Evolutionary conservation across 2,888 invertebrate species (phyloP), one percentile per base, ranked within the genome.

Genomic region (Microplitis manilae): DNA sequence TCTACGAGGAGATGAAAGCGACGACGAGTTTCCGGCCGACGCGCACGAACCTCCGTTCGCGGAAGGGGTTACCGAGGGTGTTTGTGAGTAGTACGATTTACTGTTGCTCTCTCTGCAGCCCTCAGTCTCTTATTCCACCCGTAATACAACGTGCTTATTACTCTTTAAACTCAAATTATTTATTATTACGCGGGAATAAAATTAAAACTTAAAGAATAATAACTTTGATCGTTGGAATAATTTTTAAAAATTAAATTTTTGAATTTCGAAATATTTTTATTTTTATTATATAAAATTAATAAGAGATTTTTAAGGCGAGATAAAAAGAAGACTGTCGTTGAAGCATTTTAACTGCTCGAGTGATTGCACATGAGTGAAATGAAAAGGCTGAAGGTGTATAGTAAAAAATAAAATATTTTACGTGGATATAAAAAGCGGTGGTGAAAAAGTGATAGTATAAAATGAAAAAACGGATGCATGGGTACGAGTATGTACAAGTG

Each of bases 1-100:
- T 50, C 50, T 50, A 8, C 50, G 50, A 50, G 65, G 77, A 79
- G 77, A 80, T 76, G 79, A 15, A 65, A 67, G 73, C 59, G 4
- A 50, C 15, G 73, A 73, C 15, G 73, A 73, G 73, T 73, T 65
- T 59, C 73, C 67, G 59, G 30, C 38, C 59, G 59, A 65, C 67
- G 73, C 73, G 67, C 67, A 38, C 30, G 15, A 40, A 65, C 38
- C 38, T 20, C 13, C 13, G 7, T 30, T 9, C 1, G 67, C 41
- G 62, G 73, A 50, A 65, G 73, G 65, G 65, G 20, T 73, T 41
- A 50, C 41, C 39, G 73, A 50, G 41, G 73, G 65, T 40, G 20
- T 73, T 41, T n/a, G 73, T 20, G 73, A 17, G 15, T 59, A 41
- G 67, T 50, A 38, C 67, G 30, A 38, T 50, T 50, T 30, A 65